Base-by-base conservation (phyloP, 1,140 invertebrate genomes). In the Eciton burchellii region DNA sequence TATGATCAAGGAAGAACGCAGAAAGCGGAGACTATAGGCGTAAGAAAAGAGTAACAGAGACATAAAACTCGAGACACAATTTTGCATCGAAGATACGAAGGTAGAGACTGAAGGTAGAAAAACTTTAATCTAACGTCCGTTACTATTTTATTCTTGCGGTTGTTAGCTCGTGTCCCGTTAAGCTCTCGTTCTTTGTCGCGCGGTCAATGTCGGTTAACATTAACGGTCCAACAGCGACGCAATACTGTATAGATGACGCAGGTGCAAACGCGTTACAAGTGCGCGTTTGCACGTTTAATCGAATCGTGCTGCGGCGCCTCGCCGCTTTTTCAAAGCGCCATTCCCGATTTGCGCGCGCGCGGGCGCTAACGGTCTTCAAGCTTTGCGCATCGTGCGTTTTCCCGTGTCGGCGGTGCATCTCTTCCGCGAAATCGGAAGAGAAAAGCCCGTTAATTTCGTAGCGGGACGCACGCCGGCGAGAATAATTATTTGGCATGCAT, bases 401-500 rank as follows among this genome's bases (percentile, higher is more conserved):
- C 24, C n/a, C 3, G 24, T 1, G 6, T 35, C 35, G 35, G 35
- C 6, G 8, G 5, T 41, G 19, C 43, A 45, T 68, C 29, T 68
- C 24, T 49, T 29, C 52, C 47, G n/a, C 12, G 74, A 12, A 70
- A 57, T 70, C 45, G 24, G n/a, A n/a, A 79, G 24, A 63, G 45
- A 79, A 76, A 79, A 79, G 74, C 11, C 21, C 63, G 62, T 70
- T 79, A 70, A 70, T 26, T 70, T 26, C 9, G 35, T 56, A 54
- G 49, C 74, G 52, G 35, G 35, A 56, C n/a, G 63, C 8, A 68
- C 24, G 63, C 52, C 49, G 16, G 63, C 62, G 63, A 57, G 21
- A 16, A 79, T 79, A 68, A 79, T 79, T 68, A 79, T 79, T 79
- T 70, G 74, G 74, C 74, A 79, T 79, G 45, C 63, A 79, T 79